Evolutionary conservation across 2,797 vertebrate genomes (phyloP), one percentile per base, ranked within the genome.

Genomic region (Trachops cirrhosus): DNA sequence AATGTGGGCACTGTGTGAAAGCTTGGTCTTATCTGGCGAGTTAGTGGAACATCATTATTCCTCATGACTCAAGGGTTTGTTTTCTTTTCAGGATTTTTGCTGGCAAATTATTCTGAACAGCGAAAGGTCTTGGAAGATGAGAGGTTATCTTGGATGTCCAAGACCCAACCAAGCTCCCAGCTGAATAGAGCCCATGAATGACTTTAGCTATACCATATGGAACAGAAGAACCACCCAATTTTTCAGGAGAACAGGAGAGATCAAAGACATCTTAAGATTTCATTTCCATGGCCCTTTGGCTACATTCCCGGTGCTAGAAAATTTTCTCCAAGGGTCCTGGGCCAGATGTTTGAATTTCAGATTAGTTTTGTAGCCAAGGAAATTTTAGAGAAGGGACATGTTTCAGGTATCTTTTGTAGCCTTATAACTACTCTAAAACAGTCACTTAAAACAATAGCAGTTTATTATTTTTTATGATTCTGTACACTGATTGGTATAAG

Each of bases 291-390:
- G 41, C n/a, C 46, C 46, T 71, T 79, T 79, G 73, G 39, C 48
- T 86, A 64, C 6, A 46, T 78, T 71, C 34, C 21, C 59, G 48
- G 21, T 57, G 59, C 80, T 67, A 88, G 67, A 92, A 39, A 11
- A 70, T 44, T 79, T 62, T 93, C 73, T 91, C 16, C 68, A 88
- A 80, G 39, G 18, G 50, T 70, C 41, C 15, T 82, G 12, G 67
- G 34, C 52, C 91, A 96, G 86, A 52, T 21, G 70, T 52, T 14
- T 85, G 22, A 32, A 71, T 95, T 80, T 96, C 46, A 71, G 52
- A 80, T 86, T 29, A 37, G n/a, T 86, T 92, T 77, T 92, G 18
- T 39, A n/a, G 21, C 77, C 64, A 84, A 88, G 52, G 48, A 34
- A 83, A 92, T 92, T 89, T 95, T 86, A 95, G n/a, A 46, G 52